These are phyloP conservation scores for Ectropis crepuscularia DNA, from an alignment of 2,888 invertebrate genomes.

Conservation along the genomic window DNA sequence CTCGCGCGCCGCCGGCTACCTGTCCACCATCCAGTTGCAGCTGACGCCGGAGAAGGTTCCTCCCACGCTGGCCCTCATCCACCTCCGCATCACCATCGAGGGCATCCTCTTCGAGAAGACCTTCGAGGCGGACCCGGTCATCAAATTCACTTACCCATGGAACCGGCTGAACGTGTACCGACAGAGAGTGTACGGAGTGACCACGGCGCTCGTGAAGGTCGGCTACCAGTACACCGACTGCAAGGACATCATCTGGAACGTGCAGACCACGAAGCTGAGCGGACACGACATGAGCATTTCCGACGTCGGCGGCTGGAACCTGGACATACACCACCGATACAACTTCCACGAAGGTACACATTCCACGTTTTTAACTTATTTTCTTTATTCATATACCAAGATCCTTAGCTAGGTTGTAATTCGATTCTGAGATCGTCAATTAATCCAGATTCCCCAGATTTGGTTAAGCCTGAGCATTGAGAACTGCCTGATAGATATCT, in stretches of 20 bases:
- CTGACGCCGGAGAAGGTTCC: slow-evolving; percentile 94
- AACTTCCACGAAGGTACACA: slow-evolving; percentile 97
- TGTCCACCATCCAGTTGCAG: slow-evolving; percentile 96
- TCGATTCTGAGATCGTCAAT: too few relatives aligned
- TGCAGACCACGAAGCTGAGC: slow-evolving; percentile 96
- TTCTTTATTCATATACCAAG: too few relatives aligned
- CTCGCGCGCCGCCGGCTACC: slow-evolving; percentile 96
- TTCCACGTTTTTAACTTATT: not conserved
- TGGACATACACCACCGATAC: slow-evolving; percentile 98
- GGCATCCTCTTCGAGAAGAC: slow-evolving; percentile 96
- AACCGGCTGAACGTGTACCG: slow-evolving; percentile 97
- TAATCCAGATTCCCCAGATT: too few relatives aligned
- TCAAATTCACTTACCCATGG: slow-evolving; percentile 99
- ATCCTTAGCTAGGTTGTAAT: too few relatives aligned
- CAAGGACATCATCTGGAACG: slow-evolving; percentile 97
- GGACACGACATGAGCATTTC: slow-evolving; percentile 99
- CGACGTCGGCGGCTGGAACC: slow-evolving; percentile 98
- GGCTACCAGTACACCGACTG: slow-evolving; percentile 98
- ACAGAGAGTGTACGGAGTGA: slow-evolving; percentile 98
- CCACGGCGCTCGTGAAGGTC: slow-evolving; percentile 96
- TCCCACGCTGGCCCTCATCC: slow-evolving; percentile 92
- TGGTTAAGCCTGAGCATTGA: too few relatives aligned
- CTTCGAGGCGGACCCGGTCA: slow-evolving; percentile 98
- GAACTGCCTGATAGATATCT: too few relatives aligned
- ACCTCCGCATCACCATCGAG: slow-evolving; percentile 96